These are phyloP conservation scores for Benthosema pterotum DNA, from an alignment of 2,797 vertebrate species.

Conservation along the genomic window DNA sequence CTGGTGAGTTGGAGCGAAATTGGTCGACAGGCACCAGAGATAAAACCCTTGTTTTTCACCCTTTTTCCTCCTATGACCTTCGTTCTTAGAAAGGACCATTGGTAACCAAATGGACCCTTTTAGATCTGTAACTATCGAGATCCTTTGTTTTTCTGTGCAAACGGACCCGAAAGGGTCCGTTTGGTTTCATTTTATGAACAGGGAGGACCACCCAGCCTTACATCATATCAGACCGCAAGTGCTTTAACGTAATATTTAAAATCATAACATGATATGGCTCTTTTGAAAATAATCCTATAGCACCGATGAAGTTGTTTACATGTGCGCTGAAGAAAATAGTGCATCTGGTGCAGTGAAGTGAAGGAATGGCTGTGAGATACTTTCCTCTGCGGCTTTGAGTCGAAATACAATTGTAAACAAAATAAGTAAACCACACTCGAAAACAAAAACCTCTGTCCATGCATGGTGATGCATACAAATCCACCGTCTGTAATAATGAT, in stretches of 20 bases:
- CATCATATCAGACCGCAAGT: slow-evolving; percentile 1
- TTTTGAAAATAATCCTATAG: slow-evolving; percentile 26
- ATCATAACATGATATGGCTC: not conserved
- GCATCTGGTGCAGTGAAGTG: slow-evolving; percentile 9
- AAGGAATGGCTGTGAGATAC: slow-evolving; percentile 7
- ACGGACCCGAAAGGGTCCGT: no score
- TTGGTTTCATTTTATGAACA: no score
- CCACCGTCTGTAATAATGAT: slow-evolving; percentile 58
- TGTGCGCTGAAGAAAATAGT: slow-evolving; percentile 11
- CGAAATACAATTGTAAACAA: slow-evolving; percentile 46
- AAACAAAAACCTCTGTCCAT: slow-evolving; percentile 53
- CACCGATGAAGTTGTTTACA: slow-evolving; percentile 18
- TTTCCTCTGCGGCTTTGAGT: slow-evolving; percentile 23
- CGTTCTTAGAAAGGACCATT: no score
- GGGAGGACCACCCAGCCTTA: no score
- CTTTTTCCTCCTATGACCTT: no score
- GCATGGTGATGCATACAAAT: slow-evolving; percentile 59
- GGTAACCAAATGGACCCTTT: no score
- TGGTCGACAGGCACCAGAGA: no score
- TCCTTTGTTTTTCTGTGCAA: no score
- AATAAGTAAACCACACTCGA: slow-evolving; percentile 40
- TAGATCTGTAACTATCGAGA: no score
- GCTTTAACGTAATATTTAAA: slow-evolving; percentile 6
- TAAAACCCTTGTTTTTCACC: no score
- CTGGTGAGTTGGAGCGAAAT: no score